Base-by-base conservation (phyloP, 2,797 vertebrate species). In the Sebastiscus tertius region DNA sequence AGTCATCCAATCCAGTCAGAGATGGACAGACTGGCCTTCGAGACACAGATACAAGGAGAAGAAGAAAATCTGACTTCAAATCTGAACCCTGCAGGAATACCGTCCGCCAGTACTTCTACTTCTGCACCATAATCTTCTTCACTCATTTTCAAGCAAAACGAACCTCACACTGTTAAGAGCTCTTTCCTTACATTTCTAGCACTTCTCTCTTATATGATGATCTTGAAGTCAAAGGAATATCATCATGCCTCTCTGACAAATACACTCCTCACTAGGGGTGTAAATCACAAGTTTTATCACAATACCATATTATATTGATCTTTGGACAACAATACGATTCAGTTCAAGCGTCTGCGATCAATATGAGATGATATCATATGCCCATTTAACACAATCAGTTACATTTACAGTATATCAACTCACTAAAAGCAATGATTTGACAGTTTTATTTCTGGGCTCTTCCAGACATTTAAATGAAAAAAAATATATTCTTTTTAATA, bases 161-260 rank as follows among this genome's bases (percentile, higher is more conserved):
- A 83, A 8, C 24, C 1, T 0, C 3, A 12, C 0, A 16, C 36
- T 56, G 36, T 14, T 36, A 1, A 27, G 33, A n/a, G 39, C 61
- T 29, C n/a, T 68, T 42, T 66, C 22, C 11, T 46, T 11, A n/a
- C 22, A 52, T 70, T 77, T 54, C 18, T 54, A 4, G 52, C 36
- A 59, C 31, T 69, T 72, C 2, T 58, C 59, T 75, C 65, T 66
- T 72, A 60, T 18, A 52, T 6, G 68, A 46, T 46, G 79, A 82
- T 68, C 68, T 62, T 11, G 18, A 72, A 71, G 75, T 84, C 22
- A 79, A 6, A 18, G 69, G 62, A 75, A 79, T 58, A 33, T 78
- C 46, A 75, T 60, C 87, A 2, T 1, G 49, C 58, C 29, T 58
- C 56, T 83, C 59, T 18, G 42, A 46, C 16, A 46, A 0, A 42